A percentile compares a stretch with the other conserved stretches of the same genome.
Evolutionary conservation across 2,113 vertebrate species (phyloP).

Genomic region (Sylvicapra grimmia): DNA sequence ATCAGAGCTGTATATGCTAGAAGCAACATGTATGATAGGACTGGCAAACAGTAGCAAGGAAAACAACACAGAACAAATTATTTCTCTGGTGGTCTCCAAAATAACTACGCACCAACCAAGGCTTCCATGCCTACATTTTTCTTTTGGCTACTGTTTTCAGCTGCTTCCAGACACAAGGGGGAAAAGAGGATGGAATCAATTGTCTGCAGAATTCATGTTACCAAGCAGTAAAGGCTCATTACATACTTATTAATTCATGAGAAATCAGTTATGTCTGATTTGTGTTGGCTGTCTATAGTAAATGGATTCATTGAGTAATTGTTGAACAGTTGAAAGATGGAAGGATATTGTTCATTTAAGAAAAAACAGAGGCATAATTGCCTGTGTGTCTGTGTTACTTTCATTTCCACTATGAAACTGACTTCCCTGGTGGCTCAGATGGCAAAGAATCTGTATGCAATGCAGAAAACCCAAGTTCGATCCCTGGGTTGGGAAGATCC

Average conservation of each 20-base stretch:
- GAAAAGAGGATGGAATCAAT: not conserved
- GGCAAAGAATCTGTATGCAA: not conserved
- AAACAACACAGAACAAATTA: slow-evolving; percentile 24
- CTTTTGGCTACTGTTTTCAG: slow-evolving; percentile 33
- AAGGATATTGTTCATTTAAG: slow-evolving; percentile 5
- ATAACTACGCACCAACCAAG: slow-evolving; percentile 22
- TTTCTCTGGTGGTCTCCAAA: slow-evolving; percentile 19
- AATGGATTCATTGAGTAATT: slow-evolving; percentile 20
- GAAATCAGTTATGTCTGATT: slow-evolving; percentile 47
- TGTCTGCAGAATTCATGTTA: slow-evolving; percentile 20
- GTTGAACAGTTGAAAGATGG: slow-evolving; percentile 25
- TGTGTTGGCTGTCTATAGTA: slow-evolving; percentile 13
- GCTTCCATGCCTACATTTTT: not conserved
- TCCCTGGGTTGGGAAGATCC: not conserved
- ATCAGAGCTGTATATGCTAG: not conserved
- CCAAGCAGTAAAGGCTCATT: slow-evolving; percentile 25
- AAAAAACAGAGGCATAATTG: not conserved
- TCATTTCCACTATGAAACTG: slow-evolving; percentile 9
- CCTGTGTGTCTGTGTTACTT: not conserved
- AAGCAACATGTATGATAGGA: not conserved
- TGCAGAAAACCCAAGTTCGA: not conserved
- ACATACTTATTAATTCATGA: slow-evolving; percentile 43
- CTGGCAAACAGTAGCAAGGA: not conserved
- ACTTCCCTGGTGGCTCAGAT: not conserved
- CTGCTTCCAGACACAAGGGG: not conserved